Evolutionary conservation across 2,797 vertebrate genomes (phyloP), one percentile per base, ranked within the genome.

Genomic region (Periparus ater): DNA sequence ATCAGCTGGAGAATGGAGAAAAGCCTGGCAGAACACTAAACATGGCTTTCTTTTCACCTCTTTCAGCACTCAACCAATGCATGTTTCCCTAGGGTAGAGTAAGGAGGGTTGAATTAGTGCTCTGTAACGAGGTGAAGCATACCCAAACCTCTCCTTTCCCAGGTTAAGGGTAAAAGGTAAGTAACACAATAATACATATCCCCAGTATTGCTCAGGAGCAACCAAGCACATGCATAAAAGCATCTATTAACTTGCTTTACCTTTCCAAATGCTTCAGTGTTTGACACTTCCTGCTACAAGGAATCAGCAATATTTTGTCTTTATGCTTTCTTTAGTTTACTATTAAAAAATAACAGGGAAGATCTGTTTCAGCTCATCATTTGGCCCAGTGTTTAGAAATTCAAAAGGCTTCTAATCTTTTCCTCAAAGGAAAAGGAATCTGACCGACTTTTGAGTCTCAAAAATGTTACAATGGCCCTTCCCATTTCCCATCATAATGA

Each of bases 21-120:
- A 29, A 20, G 1, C 17, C 17, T 32, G 9, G 32, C 19, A 75
- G 85, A 88, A 51, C 53, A 67, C 88, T 55, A 91, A 96, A 90
- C 68, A 92, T 84, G 73, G 67, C 73, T 85, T 70, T 67, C 61
- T 88, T 75, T 66, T 89, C 66, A 77, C 30, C 4, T 74, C 61
- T 71, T 40, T 57, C 57, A 89, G 50, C 38, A 8, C 42, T 67
- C 68, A 57, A 0, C 8, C 45, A 38, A 66, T 50, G 8, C 38
- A 63, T 48, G 47, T 42, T 68, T 85, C 65, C 82, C 62, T 23
- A 45, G 47, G 29, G 40, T 0, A 71, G 20, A 36, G 17, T 54
- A 72, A 95, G 90, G 86, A 97, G 60, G 29, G 61, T 54, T 68
- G 81, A 68, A 45, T 66, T 73, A 87, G 87, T 68, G 85, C 48